phyloP scores from a whole-genome alignment of 2,113 vertebrate genomes.

The Andinoacara biseriatus region DNA sequence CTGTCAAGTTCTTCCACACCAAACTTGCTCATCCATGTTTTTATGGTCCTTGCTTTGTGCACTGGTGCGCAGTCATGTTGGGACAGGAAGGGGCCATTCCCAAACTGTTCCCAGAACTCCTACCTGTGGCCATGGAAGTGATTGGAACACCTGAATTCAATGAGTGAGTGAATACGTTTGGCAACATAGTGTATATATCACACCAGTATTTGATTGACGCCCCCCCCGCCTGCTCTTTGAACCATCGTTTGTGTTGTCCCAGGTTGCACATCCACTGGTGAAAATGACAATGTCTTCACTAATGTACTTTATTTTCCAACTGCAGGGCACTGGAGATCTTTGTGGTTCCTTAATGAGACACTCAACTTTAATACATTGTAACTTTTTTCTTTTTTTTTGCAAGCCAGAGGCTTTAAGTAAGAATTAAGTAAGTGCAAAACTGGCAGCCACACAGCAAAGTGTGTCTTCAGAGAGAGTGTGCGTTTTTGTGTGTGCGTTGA shows the following conservation, averaged over 20 bases:
- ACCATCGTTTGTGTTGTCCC: too few relatives aligned
- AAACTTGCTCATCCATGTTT: too few relatives aligned
- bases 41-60: too few relatives aligned
- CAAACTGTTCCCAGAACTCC: too few relatives aligned
- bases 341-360: slow-evolving; percentile 2
- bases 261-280: background rate
- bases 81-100: too few relatives aligned
- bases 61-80: too few relatives aligned
- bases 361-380: slow-evolving; percentile 8
- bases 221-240: background rate
- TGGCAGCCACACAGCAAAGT: slow-evolving; percentile 63
- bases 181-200: background rate
- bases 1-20: too few relatives aligned
- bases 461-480: slow-evolving; percentile 64
- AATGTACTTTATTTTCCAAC: background rate
- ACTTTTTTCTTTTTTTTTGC: background rate
- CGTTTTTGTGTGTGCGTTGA: slow-evolving; percentile 12
- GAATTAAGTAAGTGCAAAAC: slow-evolving; percentile 70
- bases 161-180: too few relatives aligned
- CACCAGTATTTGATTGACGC: background rate
- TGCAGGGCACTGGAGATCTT: background rate
- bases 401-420: slow-evolving; percentile 39
- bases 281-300: background rate
- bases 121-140: too few relatives aligned
- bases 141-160: too few relatives aligned